Base-by-base conservation (phyloP, 2,888 invertebrate genomes). In the Mechanitis mazaeus region DNA sequence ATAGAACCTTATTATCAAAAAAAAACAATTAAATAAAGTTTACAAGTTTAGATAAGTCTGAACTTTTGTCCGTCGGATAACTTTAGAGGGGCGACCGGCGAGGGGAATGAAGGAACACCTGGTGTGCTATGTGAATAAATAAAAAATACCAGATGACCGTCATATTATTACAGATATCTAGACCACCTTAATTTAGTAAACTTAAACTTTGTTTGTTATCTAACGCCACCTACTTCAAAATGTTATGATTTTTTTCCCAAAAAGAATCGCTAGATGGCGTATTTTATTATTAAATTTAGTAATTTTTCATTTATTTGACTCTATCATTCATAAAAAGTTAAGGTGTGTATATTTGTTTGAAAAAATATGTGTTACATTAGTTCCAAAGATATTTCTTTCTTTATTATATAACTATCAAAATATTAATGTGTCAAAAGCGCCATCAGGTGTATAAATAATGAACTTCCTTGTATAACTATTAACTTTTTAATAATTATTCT, bases 41-140 rank as follows among this genome's bases (percentile, higher is more conserved):
- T 50, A 28, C 50, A 64, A 63, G 54, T 64, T 63, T 59, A 11
- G 42, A 42, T 42, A 42, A 42, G 35, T 7, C 42, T 55, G 33
- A 64, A 64, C 60, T 63, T 63, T 66, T 56, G 45, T 54, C 42
- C 9, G 55, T 60, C 38, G 33, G 54, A 53, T 50, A 45, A 28
- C 57, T 56, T 60, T 33, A 45, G 47, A 56, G 56, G 50, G 33
- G 59, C 33, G 54, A 45, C 58, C 42, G 6, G 55, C 58, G 60
- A 59, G 60, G 60, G 59, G 54, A 55, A 54, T 20, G 58, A 60
- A 54, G 31, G 47, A 77, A 75, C 77, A 77, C 77, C 78, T 78
- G 79, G 73, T 73, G 66, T 62, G 33, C 56, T 68, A 74, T 4
- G 45, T 64, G 57, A 63, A 58, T 33, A 70, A 71, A 67, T 72